Base-by-base conservation (phyloP, 2,888 invertebrate genomes). In the Drosophila birchii region DNA sequence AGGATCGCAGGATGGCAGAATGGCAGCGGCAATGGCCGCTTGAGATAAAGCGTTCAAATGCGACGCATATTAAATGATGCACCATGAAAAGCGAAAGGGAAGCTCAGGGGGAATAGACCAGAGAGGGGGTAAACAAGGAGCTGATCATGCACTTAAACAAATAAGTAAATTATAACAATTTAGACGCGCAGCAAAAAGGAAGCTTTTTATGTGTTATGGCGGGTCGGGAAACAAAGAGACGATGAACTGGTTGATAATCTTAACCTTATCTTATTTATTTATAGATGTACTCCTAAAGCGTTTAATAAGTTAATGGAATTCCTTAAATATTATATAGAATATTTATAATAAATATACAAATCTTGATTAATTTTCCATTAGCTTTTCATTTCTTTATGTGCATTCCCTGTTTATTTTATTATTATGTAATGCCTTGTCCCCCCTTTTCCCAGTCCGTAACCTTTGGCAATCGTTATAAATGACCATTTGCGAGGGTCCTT, bases 1-100 rank as follows among this genome's bases (percentile, higher is more conserved):
- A 64, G 54, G 44, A 55, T 61, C 68, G 67, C 38, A 38, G 36
- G 41, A 43, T 45, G 57, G 32, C 8, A 47, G 38, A 5, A 16
- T 4, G 29, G 44, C 44, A 23, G 23, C 60, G 32, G 74, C 81
- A 77, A 81, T 77, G 76, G 80, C 74, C 80, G 72, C 89, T 87
- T 85, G 76, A 89, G 89, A 85, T 89, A 85, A 89, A 88, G 88
- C 88, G 80, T 80, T 77, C 78, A 89, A 86, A 87, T 86, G 83
- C 75, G 83, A 60, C 77, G 86, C 89, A 89, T 86, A 88, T 88
- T 86, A 89, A 88, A 86, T 86, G 86, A 89, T 89, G 88, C 86
- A 85, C 87, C 80, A 85, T 78, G 76, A 74, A 88, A 84, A 81
- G 78, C 76, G 78, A 85, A 85, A 84, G 78, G 78, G 78, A 41